Base-by-base conservation (phyloP, 1,140 invertebrate genomes). In the Olivierus martensii region DNA sequence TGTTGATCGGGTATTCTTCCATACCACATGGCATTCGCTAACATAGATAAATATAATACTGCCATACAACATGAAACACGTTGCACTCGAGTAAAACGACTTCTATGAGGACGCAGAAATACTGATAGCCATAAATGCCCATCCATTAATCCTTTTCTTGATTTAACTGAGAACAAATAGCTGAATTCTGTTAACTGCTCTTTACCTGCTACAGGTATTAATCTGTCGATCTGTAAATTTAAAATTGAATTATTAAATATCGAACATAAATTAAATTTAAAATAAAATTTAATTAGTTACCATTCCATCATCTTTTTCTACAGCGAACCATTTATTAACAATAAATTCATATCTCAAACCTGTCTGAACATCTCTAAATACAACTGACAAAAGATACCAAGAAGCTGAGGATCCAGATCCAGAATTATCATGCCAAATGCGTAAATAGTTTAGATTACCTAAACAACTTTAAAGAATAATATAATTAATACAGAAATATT, bases 391-490 rank as follows among this genome's bases (percentile, higher is more conserved):
- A 28, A 76, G 63, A 55, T 68, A 76, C 76, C 76, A 78, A 0
- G 75, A 75, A 3, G 67, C 71, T 17, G 66, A 60, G 19, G 68
- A 65, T 3, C 73, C 73, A 50, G 67, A 66, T 2, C 76, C 76
- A n/a, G 68, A 68, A 59, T 75, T 75, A 61, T 77, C 74, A 56
- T 77, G 75, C 76, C 76, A 77, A 5, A 77, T 66, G 14, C 73
- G 64, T 6, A 74, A 61, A 60, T 72, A 76, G 46, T 68, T 73
- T 42, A 77, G 60, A 11, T 66, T 58, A 12, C 76, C 76, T 1
- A 77, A 63, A 6, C 70, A 66, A 50, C 74, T 75, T 52, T 7
- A 41, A 42, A 34, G 49, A 49, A 42, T 35, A 52, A 37, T 46
- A 19, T 9, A 35, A 28, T 28, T 28, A 28, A 28, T n/a, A n/a